Conservation (phyloP, 2,888 invertebrate genomes). For the Troilus luridus region DNA sequence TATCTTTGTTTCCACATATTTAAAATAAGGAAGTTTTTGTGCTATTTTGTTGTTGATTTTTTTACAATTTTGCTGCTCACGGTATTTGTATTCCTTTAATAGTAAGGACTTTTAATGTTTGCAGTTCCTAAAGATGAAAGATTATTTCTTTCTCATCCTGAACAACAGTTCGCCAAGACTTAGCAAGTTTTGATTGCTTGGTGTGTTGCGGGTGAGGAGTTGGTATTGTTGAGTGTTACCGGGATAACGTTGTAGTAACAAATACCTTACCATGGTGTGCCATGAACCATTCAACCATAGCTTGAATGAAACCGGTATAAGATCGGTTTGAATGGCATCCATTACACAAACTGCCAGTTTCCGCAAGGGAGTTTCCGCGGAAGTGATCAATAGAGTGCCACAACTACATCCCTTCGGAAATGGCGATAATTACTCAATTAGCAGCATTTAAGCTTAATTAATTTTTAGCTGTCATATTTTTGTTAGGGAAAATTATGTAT, state of each 20-base stretch:
- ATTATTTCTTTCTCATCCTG: too few relatives aligned
- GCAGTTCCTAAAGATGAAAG: too few relatives aligned
- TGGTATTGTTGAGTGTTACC: neutral
- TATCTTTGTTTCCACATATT: too few relatives aligned
- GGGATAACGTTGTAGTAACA: neutral
- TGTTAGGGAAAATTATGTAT: neutral
- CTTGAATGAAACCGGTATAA: neutral
- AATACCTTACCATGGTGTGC: neutral
- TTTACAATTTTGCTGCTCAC: too few relatives aligned
- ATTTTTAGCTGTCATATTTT: neutral
- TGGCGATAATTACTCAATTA: neutral
- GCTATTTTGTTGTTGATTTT: too few relatives aligned
- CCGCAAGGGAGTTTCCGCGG: neutral
- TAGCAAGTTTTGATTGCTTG: neutral
- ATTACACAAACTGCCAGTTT: neutral
- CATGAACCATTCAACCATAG: neutral
- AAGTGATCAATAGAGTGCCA: neutral
- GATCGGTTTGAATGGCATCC: neutral
- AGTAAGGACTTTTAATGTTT: too few relatives aligned
- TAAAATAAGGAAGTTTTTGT: too few relatives aligned
- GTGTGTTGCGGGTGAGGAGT: neutral
- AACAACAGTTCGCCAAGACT: too few relatives aligned
- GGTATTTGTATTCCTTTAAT: too few relatives aligned
- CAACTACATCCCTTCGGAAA: neutral
- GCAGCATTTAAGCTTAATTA: neutral